Evolutionary conservation across 2,888 invertebrate genomes (phyloP).

Genomic region (Volucella zonaria): DNA sequence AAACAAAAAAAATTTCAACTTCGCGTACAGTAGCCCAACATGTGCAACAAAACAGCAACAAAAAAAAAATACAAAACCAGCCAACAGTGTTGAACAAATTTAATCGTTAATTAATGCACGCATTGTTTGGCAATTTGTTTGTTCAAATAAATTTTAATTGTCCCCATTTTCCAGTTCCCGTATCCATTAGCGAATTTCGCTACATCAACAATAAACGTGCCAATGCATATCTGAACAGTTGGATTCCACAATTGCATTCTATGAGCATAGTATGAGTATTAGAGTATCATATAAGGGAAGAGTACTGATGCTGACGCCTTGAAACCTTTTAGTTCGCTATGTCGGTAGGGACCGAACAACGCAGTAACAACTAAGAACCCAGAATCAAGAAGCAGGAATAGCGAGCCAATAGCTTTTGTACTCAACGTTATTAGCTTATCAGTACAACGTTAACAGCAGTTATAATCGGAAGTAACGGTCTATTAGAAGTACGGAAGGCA

Average conservation of each 20-base stretch:
- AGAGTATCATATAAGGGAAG: no score
- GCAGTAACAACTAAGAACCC: no score
- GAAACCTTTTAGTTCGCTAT: constrained; percentile 26
- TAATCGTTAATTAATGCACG: constrained; percentile 68
- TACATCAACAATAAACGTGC: constrained; percentile 57
- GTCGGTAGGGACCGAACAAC: not conserved
- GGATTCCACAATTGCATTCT: not conserved
- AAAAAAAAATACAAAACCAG: constrained; percentile 18
- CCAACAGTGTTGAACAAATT: constrained; percentile 38
- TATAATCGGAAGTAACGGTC: constrained; percentile 36
- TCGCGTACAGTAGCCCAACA: not conserved
- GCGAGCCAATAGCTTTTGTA: constrained; percentile 29
- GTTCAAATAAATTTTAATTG: constrained; percentile 64
- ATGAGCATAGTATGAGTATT: no score
- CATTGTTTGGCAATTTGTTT: constrained; percentile 65
- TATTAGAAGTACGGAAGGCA: not conserved
- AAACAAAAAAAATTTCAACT: constrained; percentile 16
- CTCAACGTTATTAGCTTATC: constrained; percentile 30
- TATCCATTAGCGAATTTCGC: constrained; percentile 58
- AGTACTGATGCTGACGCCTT: not conserved
- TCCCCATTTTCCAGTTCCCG: constrained; percentile 40
- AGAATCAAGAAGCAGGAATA: no score
- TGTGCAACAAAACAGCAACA: not conserved
- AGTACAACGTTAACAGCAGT: constrained; percentile 31
- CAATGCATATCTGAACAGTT: constrained; percentile 35